Conservation (phyloP, 2,113 vertebrate species). For the Tonatia bakeri region DNA sequence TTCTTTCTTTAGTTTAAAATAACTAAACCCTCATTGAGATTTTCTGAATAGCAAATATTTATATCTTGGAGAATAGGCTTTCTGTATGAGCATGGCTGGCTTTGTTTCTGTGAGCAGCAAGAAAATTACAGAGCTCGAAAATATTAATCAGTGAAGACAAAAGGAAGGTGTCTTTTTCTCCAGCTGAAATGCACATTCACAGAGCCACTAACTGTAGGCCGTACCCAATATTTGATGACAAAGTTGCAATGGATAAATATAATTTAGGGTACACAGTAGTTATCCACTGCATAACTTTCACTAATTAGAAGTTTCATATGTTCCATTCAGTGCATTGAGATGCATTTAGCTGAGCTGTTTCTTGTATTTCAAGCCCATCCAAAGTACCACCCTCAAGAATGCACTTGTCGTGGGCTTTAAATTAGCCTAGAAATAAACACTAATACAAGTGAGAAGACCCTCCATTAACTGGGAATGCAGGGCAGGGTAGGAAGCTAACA, state of each 20-base stretch:
- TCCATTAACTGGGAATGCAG: not conserved
- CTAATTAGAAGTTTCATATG: conserved; percentile 65
- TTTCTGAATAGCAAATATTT: conserved; percentile 97
- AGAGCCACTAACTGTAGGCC: conserved; percentile 82
- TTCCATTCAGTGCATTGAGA: conserved; percentile 46
- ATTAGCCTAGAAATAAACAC: not conserved
- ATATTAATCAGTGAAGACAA: conserved; percentile 87
- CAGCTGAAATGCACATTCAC: conserved; percentile 85
- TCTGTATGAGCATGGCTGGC: conserved; percentile 83
- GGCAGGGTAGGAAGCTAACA: not conserved
- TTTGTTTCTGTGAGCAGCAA: conserved; percentile 85
- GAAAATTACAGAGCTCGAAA: conserved; percentile 88
- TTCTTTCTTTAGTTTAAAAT: conserved; percentile 93
- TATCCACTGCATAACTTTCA: conserved; percentile 68
- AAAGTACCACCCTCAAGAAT: not conserved
- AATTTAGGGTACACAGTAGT: conserved; percentile 78
- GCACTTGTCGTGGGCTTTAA: not conserved
- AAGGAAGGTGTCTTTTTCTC: conserved; percentile 84
- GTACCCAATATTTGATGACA: conserved; percentile 85
- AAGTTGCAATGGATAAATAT: conserved; percentile 86
- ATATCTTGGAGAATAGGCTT: conserved; percentile 92
- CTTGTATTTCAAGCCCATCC: not conserved
- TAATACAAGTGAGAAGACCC: not conserved
- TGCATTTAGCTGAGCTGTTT: conserved; percentile 41
- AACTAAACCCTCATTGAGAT: conserved; percentile 91